Evolutionary conservation across 2,797 vertebrate genomes (phyloP).

Genomic region (Sebastes umbrosus): DNA sequence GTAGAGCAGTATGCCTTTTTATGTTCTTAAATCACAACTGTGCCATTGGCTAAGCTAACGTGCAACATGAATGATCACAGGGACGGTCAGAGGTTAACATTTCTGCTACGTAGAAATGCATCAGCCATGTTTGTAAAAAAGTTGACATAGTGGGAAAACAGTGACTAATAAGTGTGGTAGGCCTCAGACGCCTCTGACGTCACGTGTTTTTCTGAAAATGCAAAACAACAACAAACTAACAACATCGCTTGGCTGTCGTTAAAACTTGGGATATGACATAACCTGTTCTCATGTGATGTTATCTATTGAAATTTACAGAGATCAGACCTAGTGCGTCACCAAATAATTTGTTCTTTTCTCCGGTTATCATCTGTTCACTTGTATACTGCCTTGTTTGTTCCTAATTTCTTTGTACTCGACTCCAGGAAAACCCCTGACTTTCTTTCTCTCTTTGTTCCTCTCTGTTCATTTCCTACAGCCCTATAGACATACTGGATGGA

Average conservation of each 20-base stretch:
- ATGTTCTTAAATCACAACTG: too few species aligned
- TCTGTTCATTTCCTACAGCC: neutral
- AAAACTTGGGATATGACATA: neutral
- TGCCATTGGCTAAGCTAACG: too few species aligned
- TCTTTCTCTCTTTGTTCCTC: neutral
- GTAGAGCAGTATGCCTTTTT: too few species aligned
- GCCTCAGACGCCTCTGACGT: neutral
- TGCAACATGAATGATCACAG: neutral
- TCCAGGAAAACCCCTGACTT: conserved; percentile 19
- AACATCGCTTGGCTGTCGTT: neutral
- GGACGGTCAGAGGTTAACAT: neutral
- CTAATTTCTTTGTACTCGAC: neutral
- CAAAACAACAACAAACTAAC: neutral
- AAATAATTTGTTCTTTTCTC: neutral
- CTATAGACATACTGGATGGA: neutral
- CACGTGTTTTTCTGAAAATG: neutral
- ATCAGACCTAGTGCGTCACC: neutral
- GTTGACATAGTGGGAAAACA: neutral
- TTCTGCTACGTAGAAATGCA: neutral
- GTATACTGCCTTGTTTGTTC: conserved; percentile 2
- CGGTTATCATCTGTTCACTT: neutral
- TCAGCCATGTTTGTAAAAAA: too few species aligned
- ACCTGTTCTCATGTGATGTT: neutral
- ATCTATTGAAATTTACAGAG: neutral
- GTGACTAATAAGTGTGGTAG: neutral